Base-by-base conservation (phyloP, 2,888 invertebrate genomes). In the Neria commutata region DNA sequence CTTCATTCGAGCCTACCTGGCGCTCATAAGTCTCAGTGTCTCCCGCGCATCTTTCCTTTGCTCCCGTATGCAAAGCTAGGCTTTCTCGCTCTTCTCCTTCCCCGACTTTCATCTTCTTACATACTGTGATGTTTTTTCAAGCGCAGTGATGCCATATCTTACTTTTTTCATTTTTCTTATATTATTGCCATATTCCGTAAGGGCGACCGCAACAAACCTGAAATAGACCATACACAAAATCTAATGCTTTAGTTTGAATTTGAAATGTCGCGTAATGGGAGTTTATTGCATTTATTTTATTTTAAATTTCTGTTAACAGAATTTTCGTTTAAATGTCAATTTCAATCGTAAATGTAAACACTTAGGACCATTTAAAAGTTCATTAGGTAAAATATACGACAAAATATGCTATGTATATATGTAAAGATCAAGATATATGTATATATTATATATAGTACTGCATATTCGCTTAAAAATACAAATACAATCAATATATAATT, bases 361-460 rank as follows among this genome's bases (percentile, higher is more conserved):
- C 63, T 63, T 63, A 63, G 54, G 47, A 47, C 58, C 55, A 58
- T 37, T 50, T 56, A 51, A 50, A 60, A 55, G 60, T 60, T 56
- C 54, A 49, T 63, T 63, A 60, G 55, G 55, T 60, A 58, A 63
- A 63, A 63, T 55, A 58, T 60, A 60, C 54, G 56, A 60, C 55
- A 59, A 59, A 59, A 59, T 48, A 48, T 47, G 48, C 48, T 23
- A 14, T 54, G 26, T 42, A 54, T 49, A 59, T 55, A 26, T 24
- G 25, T 53, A 49, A 54, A 46, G 48, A 37, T 54, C 26, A 54
- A 58, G 59, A 58, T 58, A 50, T 58, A 55, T 52, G 24, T 33
- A 25, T 34, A 50, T 59, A 58, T 60, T 49, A 11, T 62, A 60
- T 58, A 58, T 60, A 56, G n/a, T n/a, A n/a, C n/a, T 57, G 56